Evolutionary conservation across 2,113 vertebrate genomes (phyloP).

Genomic region (Podarcis cretensis): DNA sequence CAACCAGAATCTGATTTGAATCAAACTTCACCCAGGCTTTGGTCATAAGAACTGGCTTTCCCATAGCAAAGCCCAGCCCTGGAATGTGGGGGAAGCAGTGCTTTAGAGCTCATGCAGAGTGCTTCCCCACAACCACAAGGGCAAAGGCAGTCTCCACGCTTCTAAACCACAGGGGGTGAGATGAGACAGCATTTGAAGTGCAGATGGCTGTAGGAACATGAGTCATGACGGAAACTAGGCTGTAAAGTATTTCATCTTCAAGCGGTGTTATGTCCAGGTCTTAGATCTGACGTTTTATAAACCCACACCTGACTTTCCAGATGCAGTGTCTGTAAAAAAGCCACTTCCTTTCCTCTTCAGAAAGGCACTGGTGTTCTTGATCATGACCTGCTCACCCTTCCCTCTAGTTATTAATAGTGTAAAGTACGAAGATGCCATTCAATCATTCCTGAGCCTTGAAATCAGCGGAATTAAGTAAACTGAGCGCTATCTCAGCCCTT

Average conservation of each 20-base stretch:
- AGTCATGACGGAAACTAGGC: neutral
- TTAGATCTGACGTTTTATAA: neutral
- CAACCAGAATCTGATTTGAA: no score
- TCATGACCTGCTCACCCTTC: no score
- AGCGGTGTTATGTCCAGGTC: no score
- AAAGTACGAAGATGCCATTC: neutral
- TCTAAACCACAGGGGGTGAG: neutral
- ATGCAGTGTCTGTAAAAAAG: neutral
- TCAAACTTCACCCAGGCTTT: neutral
- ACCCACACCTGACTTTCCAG: neutral
- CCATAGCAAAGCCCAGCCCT: neutral
- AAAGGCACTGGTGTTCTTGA: neutral
- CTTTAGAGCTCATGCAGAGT: neutral
- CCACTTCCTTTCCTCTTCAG: neutral
- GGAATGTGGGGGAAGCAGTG: neutral
- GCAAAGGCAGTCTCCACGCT: neutral
- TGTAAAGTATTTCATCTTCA: neutral
- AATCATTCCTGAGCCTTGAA: neutral
- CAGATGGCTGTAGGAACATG: neutral
- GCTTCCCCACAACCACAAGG: no score
- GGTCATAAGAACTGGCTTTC: neutral
- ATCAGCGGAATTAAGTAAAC: neutral
- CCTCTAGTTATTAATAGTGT: neutral
- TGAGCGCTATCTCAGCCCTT: no score
- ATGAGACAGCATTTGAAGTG: neutral